Evolutionary conservation across 2,113 vertebrate genomes (phyloP), one percentile per base, ranked within the genome.

Genomic region (Myiozetetes cayanensis): DNA sequence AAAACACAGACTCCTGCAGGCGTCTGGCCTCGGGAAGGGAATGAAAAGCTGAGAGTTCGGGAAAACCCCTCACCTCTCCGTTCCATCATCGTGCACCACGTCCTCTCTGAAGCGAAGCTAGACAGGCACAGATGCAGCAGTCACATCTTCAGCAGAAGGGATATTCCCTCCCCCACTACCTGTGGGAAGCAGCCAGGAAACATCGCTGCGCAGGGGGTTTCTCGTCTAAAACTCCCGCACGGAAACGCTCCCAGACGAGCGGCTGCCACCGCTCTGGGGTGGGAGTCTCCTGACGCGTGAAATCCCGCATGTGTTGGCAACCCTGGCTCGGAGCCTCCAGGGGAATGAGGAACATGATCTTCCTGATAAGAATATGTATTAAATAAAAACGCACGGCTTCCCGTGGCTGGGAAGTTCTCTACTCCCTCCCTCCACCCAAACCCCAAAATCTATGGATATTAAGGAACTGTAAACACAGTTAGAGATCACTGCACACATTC

Each of bases 161-260:
- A 28, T n/a, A 6, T 27, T 71, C 24, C 6, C 41, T 82, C 24
- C 17, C 46, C 46, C 58, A 43, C 85, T 61, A 52, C 66, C 78
- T 65, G 82, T 6, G 25, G 73, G 67, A 16, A 79, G 81, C 3
- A 76, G 62, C 67, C 9, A 23, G 62, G 53, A 79, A 25, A 35
- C 67, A 21, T 23, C 0, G 1, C 53, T n/a, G 53, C 6, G 18
- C 35, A 2, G 0, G 0, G 31, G 4, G 20, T 70, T 47, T 35
- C 52, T 59, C 2, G 33, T 7, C 20, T 15, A 31, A 10, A 55
- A 14, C 2, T 30, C 39, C 25, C 14, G 73, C 39, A 1, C 2
- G 1, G 58, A 67, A 61, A 20, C 0, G 0, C 80, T 87, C 7
- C 1, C 5, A 2, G 71, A 25, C 24, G 6, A 35, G 72, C 47